Conservation (phyloP, 2,113 vertebrate genomes). For the Lagopus leucura region DNA sequence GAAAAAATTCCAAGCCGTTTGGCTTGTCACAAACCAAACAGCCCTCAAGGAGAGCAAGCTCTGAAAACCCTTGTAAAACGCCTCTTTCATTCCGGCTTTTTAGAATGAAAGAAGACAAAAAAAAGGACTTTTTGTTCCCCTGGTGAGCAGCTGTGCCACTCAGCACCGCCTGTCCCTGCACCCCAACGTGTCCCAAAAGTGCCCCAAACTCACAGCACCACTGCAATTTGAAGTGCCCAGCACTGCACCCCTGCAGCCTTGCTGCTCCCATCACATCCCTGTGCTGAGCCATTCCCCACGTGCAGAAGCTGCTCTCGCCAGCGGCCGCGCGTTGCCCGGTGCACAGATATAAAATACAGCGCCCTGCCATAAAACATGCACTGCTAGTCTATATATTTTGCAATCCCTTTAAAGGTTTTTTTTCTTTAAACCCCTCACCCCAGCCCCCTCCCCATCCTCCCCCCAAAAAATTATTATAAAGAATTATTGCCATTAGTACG, state of each 20-base stretch:
- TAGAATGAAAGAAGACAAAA: not conserved
- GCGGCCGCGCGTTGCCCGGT: not conserved
- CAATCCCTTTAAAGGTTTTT: slow-evolving; percentile 80
- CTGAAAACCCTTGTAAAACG: slow-evolving; percentile 36
- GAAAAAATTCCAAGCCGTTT: slow-evolving; percentile 30
- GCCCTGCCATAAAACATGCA: slow-evolving; percentile 58
- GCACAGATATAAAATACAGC: not conserved
- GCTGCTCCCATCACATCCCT: not conserved
- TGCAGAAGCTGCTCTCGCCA: not conserved
- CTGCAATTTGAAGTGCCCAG: not conserved
- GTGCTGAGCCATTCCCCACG: not conserved
- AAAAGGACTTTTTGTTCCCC: slow-evolving; percentile 51
- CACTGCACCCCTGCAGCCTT: not conserved
- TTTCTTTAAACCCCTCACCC: slow-evolving; percentile 65
- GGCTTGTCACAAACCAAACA: not conserved
- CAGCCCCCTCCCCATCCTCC: slow-evolving; percentile 77
- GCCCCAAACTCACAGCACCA: not conserved
- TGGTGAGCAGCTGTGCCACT: not conserved
- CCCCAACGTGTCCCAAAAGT: not conserved
- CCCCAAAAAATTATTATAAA: slow-evolving; percentile 91
- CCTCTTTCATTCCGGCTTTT: slow-evolving; percentile 38
- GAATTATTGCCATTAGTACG: slow-evolving; percentile 97
- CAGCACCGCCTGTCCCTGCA: not conserved
- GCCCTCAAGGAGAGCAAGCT: slow-evolving; percentile 16
- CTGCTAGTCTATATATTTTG: slow-evolving; percentile 68